Evolutionary conservation across 2,888 invertebrate species (phyloP).

Genomic region (Cyclophora punctaria): DNA sequence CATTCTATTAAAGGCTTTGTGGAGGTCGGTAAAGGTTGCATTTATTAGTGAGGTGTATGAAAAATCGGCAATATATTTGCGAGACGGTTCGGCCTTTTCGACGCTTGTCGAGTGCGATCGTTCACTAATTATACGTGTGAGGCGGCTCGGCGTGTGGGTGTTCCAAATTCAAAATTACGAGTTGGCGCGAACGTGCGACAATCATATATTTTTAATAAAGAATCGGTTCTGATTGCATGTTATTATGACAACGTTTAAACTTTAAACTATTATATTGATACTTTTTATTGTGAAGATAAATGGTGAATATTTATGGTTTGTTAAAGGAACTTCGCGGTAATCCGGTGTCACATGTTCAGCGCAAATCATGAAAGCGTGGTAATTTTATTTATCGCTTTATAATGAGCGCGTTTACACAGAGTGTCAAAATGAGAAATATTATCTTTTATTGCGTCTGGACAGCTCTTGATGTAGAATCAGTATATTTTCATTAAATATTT

Average conservation of each 20-base stretch:
- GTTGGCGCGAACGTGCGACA: slow-evolving; percentile 66
- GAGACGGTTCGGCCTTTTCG: slow-evolving; percentile 60
- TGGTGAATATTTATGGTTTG: slow-evolving; percentile 52
- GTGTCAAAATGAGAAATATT: slow-evolving; percentile 27
- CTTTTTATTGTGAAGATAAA: slow-evolving; percentile 21
- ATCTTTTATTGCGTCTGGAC: background rate
- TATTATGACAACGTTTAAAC: slow-evolving; percentile 38
- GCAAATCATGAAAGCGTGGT: slow-evolving; percentile 55
- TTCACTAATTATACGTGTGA: slow-evolving; percentile 68
- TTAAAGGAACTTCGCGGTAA: slow-evolving; percentile 45
- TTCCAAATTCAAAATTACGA: slow-evolving; percentile 69
- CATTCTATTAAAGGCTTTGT: slow-evolving; percentile 51
- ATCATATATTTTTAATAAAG: slow-evolving; percentile 44
- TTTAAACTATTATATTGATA: slow-evolving; percentile 26
- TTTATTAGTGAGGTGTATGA: slow-evolving; percentile 52
- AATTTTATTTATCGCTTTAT: slow-evolving; percentile 72
- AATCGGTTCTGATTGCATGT: slow-evolving; percentile 40
- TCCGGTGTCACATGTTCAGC: slow-evolving; percentile 49
- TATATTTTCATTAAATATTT: too few relatives aligned
- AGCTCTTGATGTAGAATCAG: too few relatives aligned
- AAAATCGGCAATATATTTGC: slow-evolving; percentile 66
- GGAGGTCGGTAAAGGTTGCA: slow-evolving; percentile 49
- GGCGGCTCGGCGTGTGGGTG: slow-evolving; percentile 66
- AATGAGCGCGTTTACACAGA: slow-evolving; percentile 62
- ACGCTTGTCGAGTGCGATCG: slow-evolving; percentile 68